phyloP scores from a whole-genome alignment of 2,113 vertebrate genomes.

The Tichodroma muraria region DNA sequence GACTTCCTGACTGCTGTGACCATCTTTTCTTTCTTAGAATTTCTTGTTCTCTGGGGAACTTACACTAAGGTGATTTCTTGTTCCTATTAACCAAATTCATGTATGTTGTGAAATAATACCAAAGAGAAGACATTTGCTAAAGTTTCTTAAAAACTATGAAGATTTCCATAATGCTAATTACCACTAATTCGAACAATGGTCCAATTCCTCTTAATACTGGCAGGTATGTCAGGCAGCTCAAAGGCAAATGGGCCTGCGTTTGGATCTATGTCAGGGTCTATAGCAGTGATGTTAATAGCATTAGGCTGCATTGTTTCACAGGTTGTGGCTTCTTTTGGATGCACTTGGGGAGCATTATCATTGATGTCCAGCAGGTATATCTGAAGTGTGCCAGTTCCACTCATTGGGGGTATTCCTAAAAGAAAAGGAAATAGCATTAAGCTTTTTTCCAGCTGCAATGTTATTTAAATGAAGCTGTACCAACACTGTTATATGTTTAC shows the following conservation, averaged over 20 bases:
- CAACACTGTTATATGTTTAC: neutral
- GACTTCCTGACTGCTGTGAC: neutral
- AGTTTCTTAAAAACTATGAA: neutral
- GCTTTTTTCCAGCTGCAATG: neutral
- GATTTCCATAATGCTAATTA: constrained; percentile 33
- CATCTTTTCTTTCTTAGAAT: neutral
- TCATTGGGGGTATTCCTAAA: constrained; percentile 86
- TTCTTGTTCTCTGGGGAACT: neutral
- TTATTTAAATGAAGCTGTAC: neutral
- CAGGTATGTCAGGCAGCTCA: constrained; percentile 83
- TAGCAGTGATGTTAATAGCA: constrained; percentile 93
- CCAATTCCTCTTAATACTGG: constrained; percentile 89
- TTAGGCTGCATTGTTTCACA: constrained; percentile 92
- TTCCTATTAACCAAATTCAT: neutral
- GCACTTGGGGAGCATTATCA: constrained; percentile 92
- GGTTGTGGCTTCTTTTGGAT: constrained; percentile 87
- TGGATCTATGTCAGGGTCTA: constrained; percentile 90
- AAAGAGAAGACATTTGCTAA: neutral
- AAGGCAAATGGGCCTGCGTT: constrained; percentile 96
- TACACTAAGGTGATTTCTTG: neutral
- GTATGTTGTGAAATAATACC: neutral
- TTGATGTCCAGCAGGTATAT: constrained; percentile 93
- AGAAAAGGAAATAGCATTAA: neutral
- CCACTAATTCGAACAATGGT: constrained; percentile 91
- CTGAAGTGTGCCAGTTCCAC: constrained; percentile 91